phyloP scores from a whole-genome alignment of 1,140 invertebrate genomes.

The Drosophila ogumai region DNA sequence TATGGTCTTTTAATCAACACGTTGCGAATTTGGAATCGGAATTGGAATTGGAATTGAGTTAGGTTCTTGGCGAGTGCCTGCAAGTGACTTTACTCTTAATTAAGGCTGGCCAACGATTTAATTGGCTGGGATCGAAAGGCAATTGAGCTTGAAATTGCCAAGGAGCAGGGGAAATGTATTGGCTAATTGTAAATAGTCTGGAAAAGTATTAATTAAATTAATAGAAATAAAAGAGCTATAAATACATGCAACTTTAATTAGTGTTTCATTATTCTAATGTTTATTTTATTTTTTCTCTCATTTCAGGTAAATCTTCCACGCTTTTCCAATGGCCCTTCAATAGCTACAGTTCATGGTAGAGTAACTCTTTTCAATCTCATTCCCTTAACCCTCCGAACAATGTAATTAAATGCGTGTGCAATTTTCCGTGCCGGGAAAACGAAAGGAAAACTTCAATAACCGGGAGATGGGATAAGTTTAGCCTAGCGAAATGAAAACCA shows the following conservation, averaged over 20 bases:
- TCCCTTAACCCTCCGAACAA: slow-evolving; percentile 6
- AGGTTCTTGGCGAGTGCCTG: slow-evolving; percentile 34
- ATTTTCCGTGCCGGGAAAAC: slow-evolving; percentile 33
- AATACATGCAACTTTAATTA: background rate
- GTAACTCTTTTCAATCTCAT: slow-evolving; percentile 37
- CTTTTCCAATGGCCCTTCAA: slow-evolving; percentile 1
- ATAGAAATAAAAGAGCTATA: too few species aligned
- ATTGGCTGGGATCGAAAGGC: slow-evolving; percentile 36
- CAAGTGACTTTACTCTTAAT: slow-evolving; percentile 71
- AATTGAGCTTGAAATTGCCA: slow-evolving; percentile 65
- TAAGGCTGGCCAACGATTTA: slow-evolving; percentile 66
- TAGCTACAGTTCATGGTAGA: slow-evolving; percentile 18
- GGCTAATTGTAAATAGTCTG: background rate
- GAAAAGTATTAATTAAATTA: background rate
- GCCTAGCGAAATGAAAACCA: slow-evolving; percentile 56
- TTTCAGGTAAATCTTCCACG: slow-evolving; percentile 58
- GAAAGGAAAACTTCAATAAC: slow-evolving; percentile 62
- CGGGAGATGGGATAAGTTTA: slow-evolving; percentile 37
- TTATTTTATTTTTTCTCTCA: slow-evolving; percentile 13
- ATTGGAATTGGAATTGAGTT: slow-evolving; percentile 26
- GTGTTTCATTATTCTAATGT: background rate
- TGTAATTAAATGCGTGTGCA: slow-evolving; percentile 67
- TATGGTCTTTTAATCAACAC: slow-evolving; percentile 75
- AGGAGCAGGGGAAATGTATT: background rate
- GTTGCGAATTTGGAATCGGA: slow-evolving; percentile 48